phyloP scores from a whole-genome alignment of 2,113 vertebrate genomes.

The Sitta europaea region DNA sequence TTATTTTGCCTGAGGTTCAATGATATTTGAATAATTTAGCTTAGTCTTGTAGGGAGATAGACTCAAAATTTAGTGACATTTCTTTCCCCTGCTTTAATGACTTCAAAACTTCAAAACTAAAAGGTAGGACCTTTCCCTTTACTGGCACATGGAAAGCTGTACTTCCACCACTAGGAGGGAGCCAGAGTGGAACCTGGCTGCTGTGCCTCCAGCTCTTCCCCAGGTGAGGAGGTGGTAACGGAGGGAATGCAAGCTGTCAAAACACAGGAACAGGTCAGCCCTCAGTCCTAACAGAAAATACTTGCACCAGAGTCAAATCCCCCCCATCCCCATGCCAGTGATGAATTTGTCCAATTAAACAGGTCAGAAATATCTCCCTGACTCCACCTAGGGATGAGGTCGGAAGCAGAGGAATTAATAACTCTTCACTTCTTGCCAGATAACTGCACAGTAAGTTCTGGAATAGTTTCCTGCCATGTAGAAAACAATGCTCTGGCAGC shows the following conservation, averaged over 20 bases:
- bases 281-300: background rate
- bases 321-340: background rate
- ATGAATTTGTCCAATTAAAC: background rate
- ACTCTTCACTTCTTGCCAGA: background rate
- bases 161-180: background rate
- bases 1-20: background rate
- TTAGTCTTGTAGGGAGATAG: background rate
- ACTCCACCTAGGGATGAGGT: background rate
- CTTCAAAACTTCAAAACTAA: background rate
- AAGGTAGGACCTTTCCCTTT: background rate
- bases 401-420: background rate
- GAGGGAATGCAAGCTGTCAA: background rate
- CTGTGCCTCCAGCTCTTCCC: background rate
- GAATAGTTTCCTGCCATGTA: constrained; percentile 24
- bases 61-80: background rate
- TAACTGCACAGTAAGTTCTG: constrained; percentile 24
- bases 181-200: background rate
- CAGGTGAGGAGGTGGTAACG: background rate
- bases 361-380: background rate
- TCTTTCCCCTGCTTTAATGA: background rate
- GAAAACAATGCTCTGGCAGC: constrained; percentile 21
- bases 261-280: background rate
- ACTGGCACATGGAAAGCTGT: background rate
- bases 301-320: background rate
- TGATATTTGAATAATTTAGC: background rate